phyloP scores from a whole-genome alignment of 2,797 vertebrate genomes.

The Rousettus madagascariensis region DNA sequence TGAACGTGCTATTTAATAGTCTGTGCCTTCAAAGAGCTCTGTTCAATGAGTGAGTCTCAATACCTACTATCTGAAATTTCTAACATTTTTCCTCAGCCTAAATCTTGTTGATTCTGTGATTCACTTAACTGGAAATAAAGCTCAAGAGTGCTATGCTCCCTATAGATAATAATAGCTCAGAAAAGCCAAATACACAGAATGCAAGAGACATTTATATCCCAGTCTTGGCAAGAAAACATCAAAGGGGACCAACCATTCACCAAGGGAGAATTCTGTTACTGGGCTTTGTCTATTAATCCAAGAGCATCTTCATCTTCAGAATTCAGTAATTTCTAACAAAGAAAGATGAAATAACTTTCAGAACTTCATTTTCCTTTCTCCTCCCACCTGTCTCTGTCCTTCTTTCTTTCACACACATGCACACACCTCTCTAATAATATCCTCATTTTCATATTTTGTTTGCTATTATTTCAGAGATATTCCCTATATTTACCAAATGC shows the following conservation, averaged over 20 bases:
- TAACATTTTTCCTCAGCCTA: neutral
- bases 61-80: neutral
- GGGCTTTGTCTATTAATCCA: neutral
- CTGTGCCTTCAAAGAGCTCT: neutral
- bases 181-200: neutral
- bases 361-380: neutral
- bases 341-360: neutral
- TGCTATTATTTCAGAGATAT: neutral
- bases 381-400: too few species aligned
- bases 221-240: neutral
- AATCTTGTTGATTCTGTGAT: constrained; percentile 28
- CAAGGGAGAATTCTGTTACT: neutral
- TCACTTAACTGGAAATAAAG: constrained; percentile 21
- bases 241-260: neutral
- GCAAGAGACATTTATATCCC: neutral
- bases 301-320: neutral
- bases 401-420: neutral
- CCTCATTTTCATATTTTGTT: neutral
- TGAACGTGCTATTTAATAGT: constrained; percentile 14
- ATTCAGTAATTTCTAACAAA: constrained; percentile 11
- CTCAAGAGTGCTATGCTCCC: neutral
- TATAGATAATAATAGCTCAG: neutral
- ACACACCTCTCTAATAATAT: neutral
- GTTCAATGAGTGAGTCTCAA: constrained; percentile 8
- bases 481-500: neutral